Base-by-base conservation (phyloP, 2,888 invertebrate species). In the Leptogaster cylindrica region DNA sequence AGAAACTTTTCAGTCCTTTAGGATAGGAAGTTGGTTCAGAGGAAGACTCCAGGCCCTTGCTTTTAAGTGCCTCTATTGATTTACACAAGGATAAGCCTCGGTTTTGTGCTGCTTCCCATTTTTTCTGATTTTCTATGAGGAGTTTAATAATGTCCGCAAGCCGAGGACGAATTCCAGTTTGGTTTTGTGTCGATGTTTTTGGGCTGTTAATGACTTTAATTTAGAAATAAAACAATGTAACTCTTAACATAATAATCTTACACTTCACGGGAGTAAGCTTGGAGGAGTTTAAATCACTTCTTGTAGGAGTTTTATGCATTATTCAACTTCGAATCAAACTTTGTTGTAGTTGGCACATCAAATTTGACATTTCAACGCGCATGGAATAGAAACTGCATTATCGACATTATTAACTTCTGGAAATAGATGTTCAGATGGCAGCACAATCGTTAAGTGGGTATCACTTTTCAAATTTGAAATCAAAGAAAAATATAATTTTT, bases 91-190 rank as follows among this genome's bases (percentile, higher is more conserved):
- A 46, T 0, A 73, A 70, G 2, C 80, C 80, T 0, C 78, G 75
- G 20, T 77, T 76, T 6, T 80, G 78, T 0, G 79, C 78, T 3
- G 76, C 12, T 18, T 76, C 73, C 81, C 81, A 80, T 68, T 78
- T 80, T 10, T 71, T 58, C 44, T 76, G 77, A 44, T 79, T 77
- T 16, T 73, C 74, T 16, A 75, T 70, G 0, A 79, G 44, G 7
- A 69, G 71, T 10, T 74, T 74, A 0, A 76, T 52, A 2, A 79
- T 71, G 0, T 63, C 18, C 4, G 78, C 76, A 4, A 80, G 67
- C 0, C 77, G 50, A 3, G 61, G 18, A 16, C 27, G 31, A 44
- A 16, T 18, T 10, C 27, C 16, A 2, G 25, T 12, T 3, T 14
- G 8, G 1, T 61, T 44, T 7, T 27, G 8, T n/a, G 12, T 18